phyloP scores from a whole-genome alignment of 2,113 vertebrate genomes.

The Chaetodon auriga region DNA sequence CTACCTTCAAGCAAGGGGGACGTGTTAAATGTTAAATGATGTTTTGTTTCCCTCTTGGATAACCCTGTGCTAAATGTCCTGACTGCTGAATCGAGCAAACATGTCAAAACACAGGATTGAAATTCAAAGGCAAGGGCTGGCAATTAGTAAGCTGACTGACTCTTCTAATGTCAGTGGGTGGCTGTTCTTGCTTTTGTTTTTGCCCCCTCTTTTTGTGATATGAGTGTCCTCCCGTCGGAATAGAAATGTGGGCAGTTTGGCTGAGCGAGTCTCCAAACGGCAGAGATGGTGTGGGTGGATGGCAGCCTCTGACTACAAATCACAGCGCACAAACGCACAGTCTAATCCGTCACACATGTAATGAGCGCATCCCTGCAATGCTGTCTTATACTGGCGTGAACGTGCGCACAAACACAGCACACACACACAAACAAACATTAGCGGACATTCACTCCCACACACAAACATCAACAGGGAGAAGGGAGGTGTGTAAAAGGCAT shows the following conservation, averaged over 20 bases:
- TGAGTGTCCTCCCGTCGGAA: constrained; percentile 31
- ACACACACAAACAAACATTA: background rate
- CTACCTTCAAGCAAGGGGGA: background rate
- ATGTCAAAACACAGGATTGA: constrained; percentile 50
- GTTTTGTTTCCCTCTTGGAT: constrained; percentile 25
- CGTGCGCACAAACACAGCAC: background rate
- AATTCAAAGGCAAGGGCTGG: constrained; percentile 50
- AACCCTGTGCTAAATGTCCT: constrained; percentile 2
- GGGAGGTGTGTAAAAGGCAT: background rate
- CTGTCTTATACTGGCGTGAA: constrained; percentile 19
- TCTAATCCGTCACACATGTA: constrained; percentile 64
- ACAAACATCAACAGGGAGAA: background rate
- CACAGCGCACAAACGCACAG: constrained; percentile 54
- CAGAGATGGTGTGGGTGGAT: constrained; percentile 67
- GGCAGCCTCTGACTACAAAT: constrained; percentile 78
- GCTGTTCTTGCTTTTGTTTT: constrained; percentile 49
- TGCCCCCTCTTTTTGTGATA: constrained; percentile 31
- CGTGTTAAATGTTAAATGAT: constrained; percentile 8
- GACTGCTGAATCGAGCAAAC: constrained; percentile 35
- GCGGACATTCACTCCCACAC: constrained; percentile 18
- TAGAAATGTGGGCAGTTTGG: constrained; percentile 42
- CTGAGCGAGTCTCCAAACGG: constrained; percentile 43
- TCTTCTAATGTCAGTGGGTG: constrained; percentile 22
- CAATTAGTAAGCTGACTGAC: constrained; percentile 59
- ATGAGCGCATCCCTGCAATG: constrained; percentile 45